Base-by-base conservation (phyloP, 1,140 invertebrate genomes). In the Drosophila micromelanica region DNA sequence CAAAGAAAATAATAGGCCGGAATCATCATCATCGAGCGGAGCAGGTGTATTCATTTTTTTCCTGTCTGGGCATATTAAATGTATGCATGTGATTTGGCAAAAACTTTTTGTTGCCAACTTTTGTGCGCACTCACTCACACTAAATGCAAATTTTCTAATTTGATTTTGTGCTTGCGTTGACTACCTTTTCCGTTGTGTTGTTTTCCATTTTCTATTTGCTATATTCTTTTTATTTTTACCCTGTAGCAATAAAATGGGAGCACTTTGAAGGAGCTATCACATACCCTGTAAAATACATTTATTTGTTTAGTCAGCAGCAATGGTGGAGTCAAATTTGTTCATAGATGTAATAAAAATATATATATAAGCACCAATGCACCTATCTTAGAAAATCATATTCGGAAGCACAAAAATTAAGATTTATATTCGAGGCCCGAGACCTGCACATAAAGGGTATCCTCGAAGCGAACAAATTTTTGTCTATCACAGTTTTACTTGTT, bases 121-220 rank as follows among this genome's bases (percentile, higher is more conserved):
- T 84, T 79, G 60, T 70, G 80, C 67, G 45, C 72, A 60, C 35
- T 78, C 71, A 82, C 40, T 67, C 61, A 43, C 49, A 60, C 63
- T 81, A 82, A 78, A 86, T 87, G 82, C 78, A 86, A 86, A 86
- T 86, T 86, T 78, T 69, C 49, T 87, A 85, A 87, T 87, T 86
- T 81, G 74, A 81, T 86, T 78, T 77, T 70, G 51, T 76, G 65
- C 65, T 74, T 71, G 68, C 49, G 40, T 73, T 40, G 65, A 61
- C 46, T 76, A 80, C 80, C 76, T 84, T 84, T 70, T 77, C n/a
- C 23, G 27, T 49, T 40, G 38, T n/a, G 23, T 40, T 55, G 37
- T 42, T 55, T 23, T 15, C 12, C 2, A 6, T 38, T 12, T 43
- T 65, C 9, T 35, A 9, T 49, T 72, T 35, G 32, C 32, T 35